Base-by-base conservation (phyloP, 2,113 vertebrate genomes). In the Ailuropoda melanoleuca region DNA sequence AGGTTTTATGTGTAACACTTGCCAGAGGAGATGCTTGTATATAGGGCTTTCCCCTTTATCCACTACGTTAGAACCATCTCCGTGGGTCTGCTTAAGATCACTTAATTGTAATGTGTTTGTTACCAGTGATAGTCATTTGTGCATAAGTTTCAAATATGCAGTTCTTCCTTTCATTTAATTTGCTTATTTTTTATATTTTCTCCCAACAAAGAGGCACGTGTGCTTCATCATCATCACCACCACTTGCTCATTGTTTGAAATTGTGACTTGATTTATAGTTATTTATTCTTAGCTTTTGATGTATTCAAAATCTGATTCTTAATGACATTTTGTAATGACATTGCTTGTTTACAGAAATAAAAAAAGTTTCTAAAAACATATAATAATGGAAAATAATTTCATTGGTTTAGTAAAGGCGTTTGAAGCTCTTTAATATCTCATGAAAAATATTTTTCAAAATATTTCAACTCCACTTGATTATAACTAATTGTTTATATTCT, bases 271-370 rank as follows among this genome's bases (percentile, higher is more conserved):
- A 81, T 78, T 81, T 84, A 70, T 34, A 48, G 56, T 77, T 89
- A 6, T 82, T 88, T 88, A 91, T 82, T 62, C 26, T 75, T 92
- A 58, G 29, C 13, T 88, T 92, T 88, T 97, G 72, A 83, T 97
- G 13, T 88, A 88, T 72, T 46, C 50, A 93, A 89, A 96, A 81
- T 92, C 18, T 96, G 58, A 68, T 68, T 68, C 4, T 68, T 78
- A 53, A 58, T 31, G 18, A 31, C 46, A 77, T 94, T 84, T 92
- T 68, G 85, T 84, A 60, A 89, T 85, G 17, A 39, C 3, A 15
- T 43, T 88, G 8, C 70, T 75, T 91, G 8, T 39, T 86, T 78
- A 46, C 31, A 66, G 80, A 92, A 95, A 80, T 91, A 70, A 74
- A 78, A 74, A 66, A 78, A 58, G 8, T 56, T 77, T 96, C 37